Percentiles rank a stretch among this genome's conserved stretches.
Evolutionary conservation across 2,113 vertebrate species (phyloP).

Genomic region (Cochlearius cochlearius): DNA sequence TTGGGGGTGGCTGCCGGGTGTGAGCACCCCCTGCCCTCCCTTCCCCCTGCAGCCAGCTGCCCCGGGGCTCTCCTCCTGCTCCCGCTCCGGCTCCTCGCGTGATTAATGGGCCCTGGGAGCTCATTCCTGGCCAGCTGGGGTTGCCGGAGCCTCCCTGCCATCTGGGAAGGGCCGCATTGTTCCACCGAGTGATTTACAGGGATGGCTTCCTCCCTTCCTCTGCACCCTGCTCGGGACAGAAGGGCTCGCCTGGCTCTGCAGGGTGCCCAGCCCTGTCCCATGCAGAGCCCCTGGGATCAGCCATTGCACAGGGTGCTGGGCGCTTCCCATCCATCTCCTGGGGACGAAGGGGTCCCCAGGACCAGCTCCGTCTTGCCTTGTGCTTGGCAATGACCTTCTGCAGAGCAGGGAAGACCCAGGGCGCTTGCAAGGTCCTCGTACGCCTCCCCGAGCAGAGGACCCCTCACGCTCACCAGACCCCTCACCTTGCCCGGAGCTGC

Average conservation of each 20-base stretch:
- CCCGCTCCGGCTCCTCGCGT: background rate
- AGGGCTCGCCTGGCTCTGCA: background rate
- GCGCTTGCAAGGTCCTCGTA: background rate
- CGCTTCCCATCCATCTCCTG: background rate
- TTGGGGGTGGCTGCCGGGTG: background rate
- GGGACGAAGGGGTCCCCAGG: background rate
- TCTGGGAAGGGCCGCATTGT: background rate
- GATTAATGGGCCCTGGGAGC: background rate
- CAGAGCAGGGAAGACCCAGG: background rate
- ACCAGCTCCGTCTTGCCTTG: background rate
- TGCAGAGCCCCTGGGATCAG: rapidly evolving
- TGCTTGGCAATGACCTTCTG: background rate
- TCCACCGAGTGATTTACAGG: background rate
- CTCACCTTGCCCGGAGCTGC: background rate
- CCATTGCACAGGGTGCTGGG: background rate
- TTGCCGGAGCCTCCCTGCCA: background rate
- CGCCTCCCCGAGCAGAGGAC: background rate
- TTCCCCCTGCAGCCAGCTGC: background rate
- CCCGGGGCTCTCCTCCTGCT: background rate
- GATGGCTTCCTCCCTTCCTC: background rate
- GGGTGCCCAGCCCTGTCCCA: too few species aligned
- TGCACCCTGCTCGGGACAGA: background rate
- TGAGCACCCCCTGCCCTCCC: background rate
- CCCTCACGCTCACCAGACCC: background rate
- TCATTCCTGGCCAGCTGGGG: background rate